phyloP scores from a whole-genome alignment of 2,888 invertebrate genomes.

The Idaea biselata region DNA sequence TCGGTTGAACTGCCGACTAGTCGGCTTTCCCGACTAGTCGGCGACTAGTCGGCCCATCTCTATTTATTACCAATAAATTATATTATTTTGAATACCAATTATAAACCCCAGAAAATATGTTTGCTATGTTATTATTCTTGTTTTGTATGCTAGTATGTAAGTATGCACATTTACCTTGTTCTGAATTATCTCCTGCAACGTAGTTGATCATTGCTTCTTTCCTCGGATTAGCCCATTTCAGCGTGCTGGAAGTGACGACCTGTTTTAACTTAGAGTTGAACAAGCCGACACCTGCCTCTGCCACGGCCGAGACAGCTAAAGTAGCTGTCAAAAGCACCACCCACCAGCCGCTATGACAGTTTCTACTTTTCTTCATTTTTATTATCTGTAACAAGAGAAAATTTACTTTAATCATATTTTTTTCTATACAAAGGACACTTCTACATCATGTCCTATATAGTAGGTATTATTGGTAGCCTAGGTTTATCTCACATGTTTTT shows the following conservation, averaged over 20 bases:
- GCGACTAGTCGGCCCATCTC: too few species aligned
- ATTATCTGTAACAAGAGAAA: slow-evolving; percentile 38
- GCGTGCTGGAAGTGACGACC: slow-evolving; percentile 88
- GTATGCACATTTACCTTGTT: slow-evolving; percentile 46
- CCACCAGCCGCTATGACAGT: slow-evolving; percentile 64
- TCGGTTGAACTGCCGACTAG: too few species aligned
- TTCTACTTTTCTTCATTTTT: slow-evolving; percentile 65
- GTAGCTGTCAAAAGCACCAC: slow-evolving; percentile 61
- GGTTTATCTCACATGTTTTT: not conserved
- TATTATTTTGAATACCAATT: too few species aligned
- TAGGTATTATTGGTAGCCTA: not conserved
- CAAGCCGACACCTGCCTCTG: slow-evolving; percentile 62
- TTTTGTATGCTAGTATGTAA: not conserved
- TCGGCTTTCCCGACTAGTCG: too few species aligned
- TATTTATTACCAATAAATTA: too few species aligned
- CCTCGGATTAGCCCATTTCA: slow-evolving; percentile 85
- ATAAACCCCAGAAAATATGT: not conserved
- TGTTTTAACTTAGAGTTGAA: slow-evolving; percentile 80
- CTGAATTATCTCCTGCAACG: slow-evolving; percentile 82
- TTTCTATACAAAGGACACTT: not conserved
- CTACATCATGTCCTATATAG: too few species aligned
- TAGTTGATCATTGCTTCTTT: slow-evolving; percentile 76
- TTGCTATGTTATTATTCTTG: slow-evolving; percentile 1
- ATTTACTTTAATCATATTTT: not conserved
- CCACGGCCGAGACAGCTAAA: slow-evolving; percentile 50